Evolutionary conservation across 1,140 invertebrate genomes (phyloP).

Genomic region (Caerostris darwini): DNA sequence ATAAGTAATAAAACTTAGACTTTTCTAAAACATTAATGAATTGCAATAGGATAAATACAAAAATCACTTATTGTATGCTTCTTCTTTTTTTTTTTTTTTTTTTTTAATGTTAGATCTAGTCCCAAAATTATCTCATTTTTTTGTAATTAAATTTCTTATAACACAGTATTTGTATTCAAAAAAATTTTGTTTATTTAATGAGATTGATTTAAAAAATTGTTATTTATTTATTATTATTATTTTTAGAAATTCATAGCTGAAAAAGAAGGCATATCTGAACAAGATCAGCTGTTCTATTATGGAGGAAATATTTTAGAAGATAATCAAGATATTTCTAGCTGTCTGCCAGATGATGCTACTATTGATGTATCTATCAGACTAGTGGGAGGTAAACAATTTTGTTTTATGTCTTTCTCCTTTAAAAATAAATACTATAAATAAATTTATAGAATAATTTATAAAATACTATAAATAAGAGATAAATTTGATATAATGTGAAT

Average conservation of each 20-base stretch:
- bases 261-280: slow-evolving; percentile 84
- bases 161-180: background rate
- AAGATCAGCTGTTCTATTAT: slow-evolving; percentile 88
- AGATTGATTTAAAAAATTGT: too few relatives aligned
- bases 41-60: too few relatives aligned
- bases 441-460: too few relatives aligned
- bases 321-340: slow-evolving; percentile 84
- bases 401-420: background rate
- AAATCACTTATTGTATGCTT: too few relatives aligned
- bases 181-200: too few relatives aligned
- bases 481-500: background rate
- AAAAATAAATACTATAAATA: too few relatives aligned
- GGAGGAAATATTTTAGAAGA: slow-evolving; percentile 89
- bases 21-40: too few relatives aligned
- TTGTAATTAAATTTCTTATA: background rate
- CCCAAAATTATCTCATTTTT: background rate
- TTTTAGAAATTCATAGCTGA: slow-evolving; percentile 84
- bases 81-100: background rate
- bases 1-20: too few relatives aligned
- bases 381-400: slow-evolving; percentile 88
- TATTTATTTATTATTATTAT: slow-evolving; percentile 26
- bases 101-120: background rate
- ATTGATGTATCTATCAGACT: slow-evolving; percentile 92
- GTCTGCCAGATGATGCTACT: slow-evolving; percentile 85
- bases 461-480: too few relatives aligned